Conservation (phyloP, 2,888 invertebrate species). For the Axea sp. region DNA sequence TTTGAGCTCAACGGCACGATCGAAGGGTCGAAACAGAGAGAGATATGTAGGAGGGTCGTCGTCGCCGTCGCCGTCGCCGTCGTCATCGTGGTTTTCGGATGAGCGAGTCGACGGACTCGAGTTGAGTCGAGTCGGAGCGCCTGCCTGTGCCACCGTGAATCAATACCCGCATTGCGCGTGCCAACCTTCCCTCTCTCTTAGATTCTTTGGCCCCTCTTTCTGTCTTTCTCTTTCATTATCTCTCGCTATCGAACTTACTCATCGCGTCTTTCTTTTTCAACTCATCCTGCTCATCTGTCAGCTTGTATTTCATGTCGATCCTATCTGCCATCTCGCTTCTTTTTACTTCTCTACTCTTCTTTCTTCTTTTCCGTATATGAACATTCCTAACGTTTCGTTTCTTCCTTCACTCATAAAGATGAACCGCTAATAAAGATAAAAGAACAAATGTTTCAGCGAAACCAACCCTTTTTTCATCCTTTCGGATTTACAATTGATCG, state of each 20-base stretch:
- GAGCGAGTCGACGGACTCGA: constrained; percentile 71
- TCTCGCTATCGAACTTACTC: constrained; percentile 39
- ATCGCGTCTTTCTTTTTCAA: constrained; percentile 47
- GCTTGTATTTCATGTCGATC: constrained; percentile 32
- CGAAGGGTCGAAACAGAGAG: constrained; percentile 47
- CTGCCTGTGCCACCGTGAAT: constrained; percentile 81
- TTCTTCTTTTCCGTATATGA: background rate
- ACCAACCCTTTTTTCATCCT: background rate
- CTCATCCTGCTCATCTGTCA: constrained; percentile 51
- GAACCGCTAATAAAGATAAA: constrained; percentile 25
- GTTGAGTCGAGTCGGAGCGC: constrained; percentile 76
- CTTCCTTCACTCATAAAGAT: constrained; percentile 15
- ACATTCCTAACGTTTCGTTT: constrained; percentile 22
- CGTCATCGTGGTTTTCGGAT: constrained; percentile 58
- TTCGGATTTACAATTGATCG: constrained; percentile 19
- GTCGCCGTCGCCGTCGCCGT: constrained; percentile 49
- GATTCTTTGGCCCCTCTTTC: constrained; percentile 74
- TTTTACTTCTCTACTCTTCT: constrained; percentile 1
- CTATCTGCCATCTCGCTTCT: constrained; percentile 8
- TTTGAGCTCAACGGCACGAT: constrained; percentile 60
- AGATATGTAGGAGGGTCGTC: constrained; percentile 55
- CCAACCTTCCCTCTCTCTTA: constrained; percentile 80
- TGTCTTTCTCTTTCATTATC: constrained; percentile 39
- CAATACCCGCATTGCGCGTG: constrained; percentile 80
- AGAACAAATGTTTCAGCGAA: constrained; percentile 1